Evolutionary conservation across 1,140 invertebrate genomes (phyloP).

Genomic region (Ephestia elutella): DNA sequence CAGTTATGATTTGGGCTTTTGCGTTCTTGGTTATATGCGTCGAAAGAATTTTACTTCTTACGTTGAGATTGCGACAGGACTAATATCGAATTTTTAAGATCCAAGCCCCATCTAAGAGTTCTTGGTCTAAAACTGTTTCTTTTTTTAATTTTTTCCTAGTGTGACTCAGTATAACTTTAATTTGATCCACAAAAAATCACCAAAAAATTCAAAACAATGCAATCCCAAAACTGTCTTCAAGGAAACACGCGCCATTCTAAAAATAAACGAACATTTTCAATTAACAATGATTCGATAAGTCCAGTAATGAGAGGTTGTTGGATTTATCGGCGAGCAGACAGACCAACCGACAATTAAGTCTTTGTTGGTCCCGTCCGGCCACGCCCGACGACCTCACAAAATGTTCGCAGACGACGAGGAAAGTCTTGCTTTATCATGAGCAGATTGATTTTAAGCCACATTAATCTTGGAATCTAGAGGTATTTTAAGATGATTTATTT

Average conservation of each 20-base stretch:
- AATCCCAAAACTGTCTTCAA: background rate
- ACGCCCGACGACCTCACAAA: slow-evolving; percentile 42
- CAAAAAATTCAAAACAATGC: background rate
- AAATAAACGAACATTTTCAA: slow-evolving; percentile 40
- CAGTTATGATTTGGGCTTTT: too few relatives aligned
- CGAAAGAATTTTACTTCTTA: too few relatives aligned
- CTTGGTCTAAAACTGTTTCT: too few relatives aligned
- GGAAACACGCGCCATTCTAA: background rate
- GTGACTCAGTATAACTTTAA: too few relatives aligned
- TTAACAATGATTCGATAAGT: slow-evolving; percentile 61
- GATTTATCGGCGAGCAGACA: slow-evolving; percentile 41
- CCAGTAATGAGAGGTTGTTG: slow-evolving; percentile 57
- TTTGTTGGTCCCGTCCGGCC: slow-evolving; percentile 38
- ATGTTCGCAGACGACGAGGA: slow-evolving; percentile 13
- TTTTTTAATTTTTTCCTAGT: too few relatives aligned
- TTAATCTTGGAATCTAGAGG: background rate
- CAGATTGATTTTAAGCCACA: background rate
- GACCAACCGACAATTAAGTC: slow-evolving; percentile 60
- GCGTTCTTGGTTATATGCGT: too few relatives aligned
- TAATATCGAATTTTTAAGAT: too few relatives aligned
- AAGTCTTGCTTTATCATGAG: background rate
- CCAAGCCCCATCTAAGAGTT: too few relatives aligned
- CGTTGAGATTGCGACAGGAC: too few relatives aligned
- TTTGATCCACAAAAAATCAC: too few relatives aligned
- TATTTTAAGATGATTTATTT: too few relatives aligned